Evolutionary conservation across 2,888 invertebrate genomes (phyloP).

Genomic region (Hyppa rectilinea): DNA sequence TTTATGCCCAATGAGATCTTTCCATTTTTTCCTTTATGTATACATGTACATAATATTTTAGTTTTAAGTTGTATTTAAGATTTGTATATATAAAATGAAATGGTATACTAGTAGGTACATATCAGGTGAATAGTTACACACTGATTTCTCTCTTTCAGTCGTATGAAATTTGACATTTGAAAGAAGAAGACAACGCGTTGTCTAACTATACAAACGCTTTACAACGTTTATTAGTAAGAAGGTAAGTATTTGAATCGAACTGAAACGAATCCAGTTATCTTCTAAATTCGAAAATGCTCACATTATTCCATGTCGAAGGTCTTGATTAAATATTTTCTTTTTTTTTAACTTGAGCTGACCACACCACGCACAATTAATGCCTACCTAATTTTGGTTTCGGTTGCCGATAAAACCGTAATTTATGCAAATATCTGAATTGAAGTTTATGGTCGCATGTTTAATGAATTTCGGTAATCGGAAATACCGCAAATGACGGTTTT

Average conservation of each 20-base stretch:
- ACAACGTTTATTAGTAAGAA: too few relatives aligned
- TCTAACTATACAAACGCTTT: too few relatives aligned
- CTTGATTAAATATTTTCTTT: constrained; percentile 58
- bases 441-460: constrained; percentile 77
- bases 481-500: constrained; percentile 81
- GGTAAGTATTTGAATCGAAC: neutral
- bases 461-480: constrained; percentile 86
- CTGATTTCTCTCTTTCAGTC: too few relatives aligned
- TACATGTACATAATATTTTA: too few relatives aligned
- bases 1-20: too few relatives aligned
- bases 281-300: constrained; percentile 29
- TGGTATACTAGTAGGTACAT: too few relatives aligned
- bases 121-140: too few relatives aligned
- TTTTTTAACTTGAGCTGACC: constrained; percentile 63
- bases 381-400: constrained; percentile 80
- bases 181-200: too few relatives aligned
- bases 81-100: too few relatives aligned
- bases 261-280: constrained; percentile 17
- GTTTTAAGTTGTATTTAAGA: too few relatives aligned
- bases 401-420: constrained; percentile 84
- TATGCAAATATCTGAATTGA: constrained; percentile 82
- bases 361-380: constrained; percentile 80
- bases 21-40: too few relatives aligned
- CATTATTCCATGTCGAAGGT: constrained; percentile 36
- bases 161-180: too few relatives aligned